Percentiles rank a stretch among this genome's conserved stretches.
Evolutionary conservation across 2,113 vertebrate species (phyloP).

Genomic region (western clawed frog (Xenopus tropicalis)): DNA sequence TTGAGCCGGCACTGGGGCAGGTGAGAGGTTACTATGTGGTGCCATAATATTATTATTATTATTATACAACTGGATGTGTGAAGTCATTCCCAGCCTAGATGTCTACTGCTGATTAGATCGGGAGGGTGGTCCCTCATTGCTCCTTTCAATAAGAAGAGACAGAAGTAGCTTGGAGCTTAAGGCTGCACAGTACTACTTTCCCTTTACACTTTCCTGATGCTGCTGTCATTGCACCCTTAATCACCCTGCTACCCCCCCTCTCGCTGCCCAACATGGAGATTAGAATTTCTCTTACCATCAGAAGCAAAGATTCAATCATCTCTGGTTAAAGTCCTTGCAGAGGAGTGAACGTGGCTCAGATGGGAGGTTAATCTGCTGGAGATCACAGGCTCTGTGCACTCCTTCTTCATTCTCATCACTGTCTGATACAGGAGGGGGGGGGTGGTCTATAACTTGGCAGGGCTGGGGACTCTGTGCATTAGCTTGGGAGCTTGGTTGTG

Average conservation of each 20-base stretch:
- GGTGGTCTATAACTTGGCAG: too few relatives aligned
- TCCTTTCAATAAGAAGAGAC: constrained; percentile 25
- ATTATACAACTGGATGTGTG: constrained; percentile 12
- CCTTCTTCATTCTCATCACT: constrained; percentile 20
- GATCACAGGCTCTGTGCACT: constrained; percentile 13
- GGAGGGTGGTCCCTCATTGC: constrained; percentile 34
- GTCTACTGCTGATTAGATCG: background rate
- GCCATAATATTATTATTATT: background rate
- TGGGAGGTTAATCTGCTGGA: constrained; percentile 42
- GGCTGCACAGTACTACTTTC: constrained; percentile 10
- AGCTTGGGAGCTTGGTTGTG: background rate
- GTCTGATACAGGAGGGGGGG: too few relatives aligned
- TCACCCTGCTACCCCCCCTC: constrained; percentile 9
- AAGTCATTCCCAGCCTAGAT: constrained; percentile 14
- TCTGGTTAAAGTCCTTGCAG: constrained; percentile 25
- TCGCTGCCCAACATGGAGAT: constrained; percentile 36
- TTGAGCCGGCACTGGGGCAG: background rate
- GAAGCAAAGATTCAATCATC: constrained; percentile 40
- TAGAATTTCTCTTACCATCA: constrained; percentile 30
- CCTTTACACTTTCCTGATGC: constrained; percentile 20
- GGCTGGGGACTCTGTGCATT: too few relatives aligned
- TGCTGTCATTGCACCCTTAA: constrained; percentile 26
- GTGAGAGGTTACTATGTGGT: background rate
- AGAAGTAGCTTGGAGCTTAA: constrained; percentile 7
- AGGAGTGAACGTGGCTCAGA: constrained; percentile 26